Evolutionary conservation across 2,113 vertebrate genomes (phyloP).

Genomic region (Trogon melanurus): DNA sequence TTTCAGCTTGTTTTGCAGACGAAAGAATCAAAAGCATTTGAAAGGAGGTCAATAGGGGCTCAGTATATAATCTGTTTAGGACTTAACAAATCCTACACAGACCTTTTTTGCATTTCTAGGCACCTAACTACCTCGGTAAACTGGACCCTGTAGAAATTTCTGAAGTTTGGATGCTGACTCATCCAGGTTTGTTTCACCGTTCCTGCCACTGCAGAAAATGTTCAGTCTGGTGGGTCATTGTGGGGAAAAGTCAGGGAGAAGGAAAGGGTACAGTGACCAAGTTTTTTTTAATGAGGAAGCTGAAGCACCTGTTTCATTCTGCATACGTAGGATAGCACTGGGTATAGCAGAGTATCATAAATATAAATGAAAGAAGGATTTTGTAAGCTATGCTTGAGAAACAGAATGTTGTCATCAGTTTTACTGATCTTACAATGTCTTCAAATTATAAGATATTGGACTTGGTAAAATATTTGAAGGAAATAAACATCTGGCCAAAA

Average conservation of each 20-base stretch:
- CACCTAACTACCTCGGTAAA: not conserved
- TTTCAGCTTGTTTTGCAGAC: conserved; percentile 40
- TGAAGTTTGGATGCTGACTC: not conserved
- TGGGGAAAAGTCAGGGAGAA: not conserved
- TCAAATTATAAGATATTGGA: not conserved
- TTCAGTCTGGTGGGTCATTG: not conserved
- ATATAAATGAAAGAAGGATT: not conserved
- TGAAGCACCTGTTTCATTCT: not conserved
- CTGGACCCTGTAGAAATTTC: not conserved
- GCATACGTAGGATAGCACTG: not conserved
- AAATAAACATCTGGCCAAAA: conserved; percentile 38
- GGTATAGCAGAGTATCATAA: not conserved
- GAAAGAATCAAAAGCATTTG: conserved; percentile 40
- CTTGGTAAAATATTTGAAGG: not conserved
- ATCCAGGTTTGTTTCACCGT: not conserved
- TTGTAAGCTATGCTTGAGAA: not conserved
- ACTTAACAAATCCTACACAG: conserved; percentile 50
- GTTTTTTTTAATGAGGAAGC: not conserved
- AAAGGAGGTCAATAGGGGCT: conserved; percentile 55
- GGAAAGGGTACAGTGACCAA: not conserved
- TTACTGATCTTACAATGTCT: not conserved
- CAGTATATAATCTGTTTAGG: conserved; percentile 55
- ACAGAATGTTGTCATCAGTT: not conserved
- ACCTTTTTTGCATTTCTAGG: conserved; percentile 19
- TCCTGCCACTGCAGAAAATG: not conserved